Evolutionary conservation across 2,113 vertebrate genomes (phyloP), one percentile per base, ranked within the genome.

Genomic region (Formicarius rufipectus): DNA sequence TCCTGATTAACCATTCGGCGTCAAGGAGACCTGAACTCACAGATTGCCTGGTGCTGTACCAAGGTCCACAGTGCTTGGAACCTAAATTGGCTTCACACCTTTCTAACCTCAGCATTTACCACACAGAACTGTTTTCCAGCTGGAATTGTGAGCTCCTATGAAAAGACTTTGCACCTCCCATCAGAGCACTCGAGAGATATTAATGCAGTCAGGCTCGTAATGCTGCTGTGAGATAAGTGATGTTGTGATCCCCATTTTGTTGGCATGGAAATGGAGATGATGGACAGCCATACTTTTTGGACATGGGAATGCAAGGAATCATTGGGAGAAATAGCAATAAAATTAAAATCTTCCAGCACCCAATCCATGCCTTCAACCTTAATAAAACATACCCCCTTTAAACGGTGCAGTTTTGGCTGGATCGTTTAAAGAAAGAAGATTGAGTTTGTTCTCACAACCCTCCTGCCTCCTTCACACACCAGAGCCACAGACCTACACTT

Each of bases 301-400:
- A 58, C 22, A 71, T 0, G 0, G 47, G 24, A 90, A 88, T 12
- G 8, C 0, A 0, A 85, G 35, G 53, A 87, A 73, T 55, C 50
- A 25, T 10, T 39, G 21, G 1, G 2, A 93, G 50, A 85, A 83
- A 50, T 5, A 83, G 53, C 42, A 59, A 56, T 24, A 74, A 80
- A 83, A 19, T 9, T 62, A 45, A 69, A 25, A 47, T 33, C 67
- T 91, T 59, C 47, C 49, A 80, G 33, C 39, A 73, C 24, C 12
- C 24, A 52, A 6, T 39, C 44, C 5, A 1, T 33, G 13, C n/a
- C n/a, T 90, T 82, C 60, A 55, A 4, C 35, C 19, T 81, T 40
- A 71, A 55, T 18, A 28, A 87, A 78, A 60, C 6, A 42, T 19
- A 59, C 24, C 20, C 37, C 14, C n/a, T 67, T 49, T 75, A 84